Conservation (phyloP, 2,797 vertebrate species). For the Scolopax bukidnonensis region DNA sequence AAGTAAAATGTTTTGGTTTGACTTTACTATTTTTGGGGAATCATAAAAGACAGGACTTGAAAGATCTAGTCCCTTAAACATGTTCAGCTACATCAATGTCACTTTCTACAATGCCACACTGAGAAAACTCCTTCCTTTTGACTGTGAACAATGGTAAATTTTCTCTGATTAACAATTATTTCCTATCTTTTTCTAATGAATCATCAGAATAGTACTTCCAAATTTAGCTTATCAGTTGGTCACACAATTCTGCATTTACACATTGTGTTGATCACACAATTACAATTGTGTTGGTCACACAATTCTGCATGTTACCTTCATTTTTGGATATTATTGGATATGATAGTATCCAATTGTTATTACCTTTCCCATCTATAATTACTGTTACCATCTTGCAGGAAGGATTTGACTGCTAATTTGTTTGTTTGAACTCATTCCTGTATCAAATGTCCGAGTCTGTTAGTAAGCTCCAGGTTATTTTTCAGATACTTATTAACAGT, state of each 20-base stretch:
- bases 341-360: not conserved
- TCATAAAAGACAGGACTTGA: not conserved
- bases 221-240: not conserved
- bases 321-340: not conserved
- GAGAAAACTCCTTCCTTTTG: not conserved
- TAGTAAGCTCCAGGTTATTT: not conserved
- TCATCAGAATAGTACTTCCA: not conserved
- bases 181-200: not conserved
- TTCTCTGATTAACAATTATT: not conserved
- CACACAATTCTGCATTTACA: not conserved
- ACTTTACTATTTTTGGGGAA: not conserved
- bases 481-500: not conserved
- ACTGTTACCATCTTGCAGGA: not conserved
- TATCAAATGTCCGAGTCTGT: not conserved
- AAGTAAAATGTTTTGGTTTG: not conserved
- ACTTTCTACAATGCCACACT: not conserved
- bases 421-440: not conserved
- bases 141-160: not conserved
- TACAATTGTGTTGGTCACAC: too few species aligned
- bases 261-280: too few species aligned
- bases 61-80: not conserved
- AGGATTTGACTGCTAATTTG: not conserved
- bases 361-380: not conserved
- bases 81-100: not conserved
- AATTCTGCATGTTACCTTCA: not conserved